phyloP scores from a whole-genome alignment of 2,888 invertebrate genomes.

The Malthinus seriepunctatus region DNA sequence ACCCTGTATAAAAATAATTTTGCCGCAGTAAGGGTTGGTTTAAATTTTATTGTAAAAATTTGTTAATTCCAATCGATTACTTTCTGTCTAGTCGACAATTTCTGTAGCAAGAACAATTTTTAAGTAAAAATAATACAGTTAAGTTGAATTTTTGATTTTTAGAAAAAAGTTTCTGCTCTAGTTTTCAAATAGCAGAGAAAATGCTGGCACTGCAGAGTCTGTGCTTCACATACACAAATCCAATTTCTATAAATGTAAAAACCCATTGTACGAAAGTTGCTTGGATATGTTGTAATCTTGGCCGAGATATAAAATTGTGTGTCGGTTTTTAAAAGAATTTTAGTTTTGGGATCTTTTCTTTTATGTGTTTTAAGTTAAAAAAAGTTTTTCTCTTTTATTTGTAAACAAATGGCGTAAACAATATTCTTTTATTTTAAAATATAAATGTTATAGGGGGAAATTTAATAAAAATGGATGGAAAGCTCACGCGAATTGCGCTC shows the following conservation, averaged over 20 bases:
- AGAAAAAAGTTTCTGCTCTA: not conserved
- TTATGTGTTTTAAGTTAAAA: not conserved
- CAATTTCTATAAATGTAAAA: conserved; percentile 25
- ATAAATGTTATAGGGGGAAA: no score
- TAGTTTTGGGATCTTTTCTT: not conserved
- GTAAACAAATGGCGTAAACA: no score
- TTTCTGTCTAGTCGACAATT: no score
- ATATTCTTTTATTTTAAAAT: no score
- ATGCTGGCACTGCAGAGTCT: conserved; percentile 1
- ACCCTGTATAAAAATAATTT: no score
- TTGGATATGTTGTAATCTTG: conserved; percentile 17
- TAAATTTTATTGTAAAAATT: no score
- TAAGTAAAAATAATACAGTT: not conserved
- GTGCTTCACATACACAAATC: conserved; percentile 20
- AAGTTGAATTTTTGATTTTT: conserved; percentile 4
- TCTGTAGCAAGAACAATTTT: no score
- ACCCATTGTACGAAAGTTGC: conserved; percentile 18
- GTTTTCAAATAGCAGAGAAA: conserved; percentile 2
- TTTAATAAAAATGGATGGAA: not conserved
- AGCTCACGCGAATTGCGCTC: not conserved
- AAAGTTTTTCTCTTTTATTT: no score
- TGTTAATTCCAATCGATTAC: no score
- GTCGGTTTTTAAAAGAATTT: conserved; percentile 8
- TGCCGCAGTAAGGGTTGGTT: no score
- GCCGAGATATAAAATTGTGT: conserved; percentile 8